These are phyloP conservation scores for Leptatherina wallacei DNA, from an alignment of 2,797 vertebrate species.

Conservation along the genomic window DNA sequence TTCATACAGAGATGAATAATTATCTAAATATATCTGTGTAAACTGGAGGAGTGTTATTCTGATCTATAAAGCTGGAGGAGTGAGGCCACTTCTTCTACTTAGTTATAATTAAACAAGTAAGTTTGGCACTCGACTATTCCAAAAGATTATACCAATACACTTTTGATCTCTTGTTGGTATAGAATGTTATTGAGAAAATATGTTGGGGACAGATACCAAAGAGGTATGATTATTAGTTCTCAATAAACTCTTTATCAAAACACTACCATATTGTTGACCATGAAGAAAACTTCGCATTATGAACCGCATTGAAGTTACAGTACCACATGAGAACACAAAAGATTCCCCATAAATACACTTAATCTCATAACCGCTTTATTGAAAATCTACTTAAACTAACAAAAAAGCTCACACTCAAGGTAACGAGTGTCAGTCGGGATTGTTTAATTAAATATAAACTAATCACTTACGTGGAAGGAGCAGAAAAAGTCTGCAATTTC, in stretches of 20 bases:
- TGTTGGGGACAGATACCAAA: too few relatives aligned
- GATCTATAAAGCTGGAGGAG: slow-evolving; percentile 2
- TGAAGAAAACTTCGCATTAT: slow-evolving; percentile 5
- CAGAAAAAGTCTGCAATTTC: slow-evolving; percentile 29
- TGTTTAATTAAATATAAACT: neutral
- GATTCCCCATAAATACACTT: too few relatives aligned
- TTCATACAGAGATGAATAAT: slow-evolving; percentile 36
- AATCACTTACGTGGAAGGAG: neutral
- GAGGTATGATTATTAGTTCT: too few relatives aligned
- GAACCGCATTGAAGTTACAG: neutral
- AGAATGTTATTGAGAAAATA: too few relatives aligned
- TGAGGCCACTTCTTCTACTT: neutral
- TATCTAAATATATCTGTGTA: slow-evolving; percentile 30
- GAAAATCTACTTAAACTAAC: neutral
- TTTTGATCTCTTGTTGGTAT: too few relatives aligned
- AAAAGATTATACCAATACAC: neutral
- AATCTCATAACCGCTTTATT: neutral
- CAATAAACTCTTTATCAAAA: neutral
- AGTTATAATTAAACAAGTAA: neutral
- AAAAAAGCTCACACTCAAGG: neutral
- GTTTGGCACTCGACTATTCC: neutral
- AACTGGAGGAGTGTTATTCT: neutral
- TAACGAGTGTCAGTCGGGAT: neutral
- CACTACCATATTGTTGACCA: neutral
- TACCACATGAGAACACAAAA: too few relatives aligned